These are phyloP conservation scores for Scolanthus callimorphus DNA, from an alignment of 92 coral and sea anemone species.

Conservation along the genomic window DNA sequence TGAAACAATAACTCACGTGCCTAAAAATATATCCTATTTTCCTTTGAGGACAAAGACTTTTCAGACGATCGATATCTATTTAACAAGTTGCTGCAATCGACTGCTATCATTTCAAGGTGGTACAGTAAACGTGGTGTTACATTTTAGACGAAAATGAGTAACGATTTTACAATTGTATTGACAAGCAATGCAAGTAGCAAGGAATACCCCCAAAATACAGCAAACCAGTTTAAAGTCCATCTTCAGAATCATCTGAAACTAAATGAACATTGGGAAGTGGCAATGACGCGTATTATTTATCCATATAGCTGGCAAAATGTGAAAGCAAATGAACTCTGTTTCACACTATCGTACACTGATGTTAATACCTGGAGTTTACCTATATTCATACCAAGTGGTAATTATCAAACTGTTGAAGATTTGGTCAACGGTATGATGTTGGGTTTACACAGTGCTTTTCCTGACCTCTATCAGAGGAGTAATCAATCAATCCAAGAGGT, in stretches of 20 bases:
- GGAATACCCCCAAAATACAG: no score
- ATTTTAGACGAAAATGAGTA: conserved; percentile 5
- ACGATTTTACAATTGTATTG: conserved; percentile 6
- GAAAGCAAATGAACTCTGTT: no score
- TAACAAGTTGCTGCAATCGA: no score
- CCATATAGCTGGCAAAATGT: conserved; percentile 14
- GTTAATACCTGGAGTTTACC: no score
- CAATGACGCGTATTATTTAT: conserved; percentile 9
- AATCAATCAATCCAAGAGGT: background rate
- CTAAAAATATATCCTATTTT: no score
- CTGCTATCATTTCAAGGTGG: no score
- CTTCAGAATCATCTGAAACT: conserved; percentile 1
- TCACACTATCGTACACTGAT: no score
- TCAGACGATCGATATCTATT: no score
- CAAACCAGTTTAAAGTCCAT: no score
- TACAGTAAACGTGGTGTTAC: no score
- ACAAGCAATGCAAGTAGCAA: conserved; percentile 6
- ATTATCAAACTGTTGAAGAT: background rate
- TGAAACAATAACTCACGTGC: no score
- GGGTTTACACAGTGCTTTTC: background rate
- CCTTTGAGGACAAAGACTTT: no score
- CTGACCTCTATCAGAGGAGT: conserved; percentile 2
- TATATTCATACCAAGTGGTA: conserved; percentile 14
- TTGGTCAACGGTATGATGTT: background rate
- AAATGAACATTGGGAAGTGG: conserved; percentile 15